phyloP scores from a whole-genome alignment of 2,113 vertebrate species.

The Mobula hypostoma region DNA sequence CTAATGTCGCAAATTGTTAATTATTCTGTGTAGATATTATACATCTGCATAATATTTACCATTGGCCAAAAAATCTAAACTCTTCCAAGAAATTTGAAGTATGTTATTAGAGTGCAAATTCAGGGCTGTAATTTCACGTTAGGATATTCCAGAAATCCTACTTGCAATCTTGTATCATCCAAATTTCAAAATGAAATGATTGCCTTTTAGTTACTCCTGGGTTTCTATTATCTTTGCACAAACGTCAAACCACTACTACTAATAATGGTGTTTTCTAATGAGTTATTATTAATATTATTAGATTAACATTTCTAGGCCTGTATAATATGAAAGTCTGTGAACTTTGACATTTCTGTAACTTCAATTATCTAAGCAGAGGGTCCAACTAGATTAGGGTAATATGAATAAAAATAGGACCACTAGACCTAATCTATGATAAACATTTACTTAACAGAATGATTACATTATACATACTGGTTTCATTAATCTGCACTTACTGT shows the following conservation, averaged over 20 bases:
- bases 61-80: slow-evolving; percentile 20
- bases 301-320: slow-evolving; percentile 12
- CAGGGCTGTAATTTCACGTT: slow-evolving; percentile 2
- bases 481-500: slow-evolving; percentile 28
- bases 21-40: neutral
- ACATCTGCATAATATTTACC: neutral
- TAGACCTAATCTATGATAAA: slow-evolving; percentile 35
- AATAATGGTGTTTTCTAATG: slow-evolving; percentile 13
- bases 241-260: neutral
- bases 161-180: neutral
- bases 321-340: slow-evolving; percentile 28
- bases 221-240: neutral
- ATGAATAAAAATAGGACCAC: slow-evolving; percentile 7
- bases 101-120: neutral
- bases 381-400: slow-evolving; percentile 28
- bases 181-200: slow-evolving; percentile 18
- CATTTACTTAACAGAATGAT: slow-evolving; percentile 31
- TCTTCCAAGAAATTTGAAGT: slow-evolving; percentile 11
- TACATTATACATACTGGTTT: neutral
- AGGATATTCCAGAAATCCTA: neutral
- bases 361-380: slow-evolving; percentile 10
- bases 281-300: neutral
- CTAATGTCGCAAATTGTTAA: neutral
- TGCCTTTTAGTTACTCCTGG: slow-evolving; percentile 21
- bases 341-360: slow-evolving; percentile 34